phyloP scores from a whole-genome alignment of 2,888 invertebrate genomes.

The Cephus runcator region DNA sequence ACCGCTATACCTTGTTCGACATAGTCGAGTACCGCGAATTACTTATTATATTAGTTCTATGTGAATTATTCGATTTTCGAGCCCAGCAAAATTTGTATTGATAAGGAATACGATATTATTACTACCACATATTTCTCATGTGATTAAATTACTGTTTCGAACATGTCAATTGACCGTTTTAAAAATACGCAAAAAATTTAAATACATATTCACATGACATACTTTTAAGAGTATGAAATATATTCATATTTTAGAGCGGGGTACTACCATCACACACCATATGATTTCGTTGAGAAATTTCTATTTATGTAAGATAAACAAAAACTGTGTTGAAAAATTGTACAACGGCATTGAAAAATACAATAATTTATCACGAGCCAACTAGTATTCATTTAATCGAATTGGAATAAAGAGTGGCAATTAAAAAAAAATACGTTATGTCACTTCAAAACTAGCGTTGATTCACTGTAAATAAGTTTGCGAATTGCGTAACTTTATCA shows the following conservation, averaged over 20 bases:
- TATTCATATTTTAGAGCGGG: neutral
- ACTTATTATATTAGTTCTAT: neutral
- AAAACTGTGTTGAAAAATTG: neutral
- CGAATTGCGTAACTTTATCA: neutral
- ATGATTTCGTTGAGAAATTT: neutral
- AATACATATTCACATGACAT: neutral
- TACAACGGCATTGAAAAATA: neutral
- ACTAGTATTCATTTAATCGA: neutral
- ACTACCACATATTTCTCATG: neutral
- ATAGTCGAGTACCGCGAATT: constrained; percentile 14
- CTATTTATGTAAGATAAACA: neutral
- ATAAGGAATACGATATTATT: neutral
- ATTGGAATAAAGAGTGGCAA: neutral
- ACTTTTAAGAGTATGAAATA: neutral
- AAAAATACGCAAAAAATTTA: neutral
- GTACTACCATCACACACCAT: neutral
- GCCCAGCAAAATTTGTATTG: neutral
- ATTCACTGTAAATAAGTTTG: too few species aligned
- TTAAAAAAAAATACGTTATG: neutral
- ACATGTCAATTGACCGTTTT: neutral
- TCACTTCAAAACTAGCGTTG: too few species aligned
- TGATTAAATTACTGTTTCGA: neutral
- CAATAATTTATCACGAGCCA: neutral
- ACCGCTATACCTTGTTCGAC: constrained; percentile 17
- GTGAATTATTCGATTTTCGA: neutral